Base-by-base conservation (phyloP, 2,797 vertebrate species). In the Paramormyrops hopkinsi region DNA sequence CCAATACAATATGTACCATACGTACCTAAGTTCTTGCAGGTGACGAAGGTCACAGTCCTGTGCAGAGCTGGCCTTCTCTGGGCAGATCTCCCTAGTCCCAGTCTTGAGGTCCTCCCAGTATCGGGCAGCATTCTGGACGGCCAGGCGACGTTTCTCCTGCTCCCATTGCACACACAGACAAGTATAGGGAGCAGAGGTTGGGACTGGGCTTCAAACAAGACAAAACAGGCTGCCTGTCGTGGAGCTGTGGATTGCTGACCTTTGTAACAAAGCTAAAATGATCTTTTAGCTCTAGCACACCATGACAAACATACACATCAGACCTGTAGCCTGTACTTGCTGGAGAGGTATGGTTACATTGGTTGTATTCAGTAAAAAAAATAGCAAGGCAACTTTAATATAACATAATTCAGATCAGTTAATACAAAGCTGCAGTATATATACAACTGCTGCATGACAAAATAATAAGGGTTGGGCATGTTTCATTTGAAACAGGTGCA, bases 141-240 rank as follows among this genome's bases (percentile, higher is more conserved):
- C 98, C 89, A 98, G 94, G 12, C 97, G 96, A 83, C 98, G 97
- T 95, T 98, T 98, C 90, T 99, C 98, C 99, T 99, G 93, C 90
- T 91, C 86, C 44, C 1, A 50, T 54, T 9, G 89, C 22, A 89
- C 65, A 88, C 51, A 44, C 7, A 51, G 44, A 59, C 44, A 69
- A 11, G 59, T 11, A 76, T 2, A 76, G 19, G 3, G 48, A 50
- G 2, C 46, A 37, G 65, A 7, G 17, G 17, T 29, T 44, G 50
- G 17, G 1, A 33, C 4, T 19, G n/a, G 8, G 44, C 12, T 51
- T 51, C 83, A 25, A 59, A 54, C 7, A n/a, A 56, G 65, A 79
- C 12, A 53, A 76, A 73, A 48, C 37, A 50, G 19, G 33, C 73
- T 54, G 69, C 50, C 41, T 83, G 48, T 76, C 69, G 37, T 25